phyloP scores from a whole-genome alignment of 2,113 vertebrate genomes.

The Capra hircus region DNA sequence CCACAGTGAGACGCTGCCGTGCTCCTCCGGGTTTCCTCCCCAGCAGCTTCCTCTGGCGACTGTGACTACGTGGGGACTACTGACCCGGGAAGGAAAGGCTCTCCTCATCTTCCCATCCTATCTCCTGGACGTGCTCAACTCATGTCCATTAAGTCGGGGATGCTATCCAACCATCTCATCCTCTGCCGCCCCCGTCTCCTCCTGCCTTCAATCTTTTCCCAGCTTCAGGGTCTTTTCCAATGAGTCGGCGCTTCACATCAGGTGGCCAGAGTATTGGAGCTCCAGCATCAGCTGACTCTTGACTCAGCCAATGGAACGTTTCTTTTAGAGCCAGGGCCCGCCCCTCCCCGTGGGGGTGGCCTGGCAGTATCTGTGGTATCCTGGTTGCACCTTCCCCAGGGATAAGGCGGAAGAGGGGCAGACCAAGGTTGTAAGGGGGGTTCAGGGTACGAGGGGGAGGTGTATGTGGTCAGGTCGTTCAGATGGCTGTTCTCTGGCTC shows the following conservation, averaged over 20 bases:
- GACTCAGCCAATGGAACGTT: not conserved
- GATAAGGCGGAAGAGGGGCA: not conserved
- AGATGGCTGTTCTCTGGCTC: not conserved
- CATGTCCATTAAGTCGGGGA: not conserved
- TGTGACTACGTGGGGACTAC: not conserved
- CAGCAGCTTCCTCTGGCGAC: not conserved
- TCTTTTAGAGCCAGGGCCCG: not conserved
- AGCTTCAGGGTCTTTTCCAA: not conserved
- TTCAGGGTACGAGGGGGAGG: not conserved
- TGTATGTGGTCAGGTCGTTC: not conserved
- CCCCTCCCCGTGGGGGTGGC: not conserved
- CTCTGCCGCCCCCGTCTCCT: rapidly evolving
- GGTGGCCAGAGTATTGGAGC: not conserved
- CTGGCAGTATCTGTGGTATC: not conserved
- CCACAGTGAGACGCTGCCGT: not conserved
- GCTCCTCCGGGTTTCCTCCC: not conserved
- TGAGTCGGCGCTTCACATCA: rapidly evolving
- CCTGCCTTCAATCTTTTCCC: not conserved
- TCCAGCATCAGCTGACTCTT: not conserved
- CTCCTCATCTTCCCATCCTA: not conserved
- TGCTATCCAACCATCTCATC: not conserved
- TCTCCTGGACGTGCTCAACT: not conserved
- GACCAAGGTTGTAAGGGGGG: not conserved
- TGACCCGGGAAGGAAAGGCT: not conserved
- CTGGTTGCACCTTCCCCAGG: not conserved